These are phyloP conservation scores for Ceratosolen fusciceps DNA, from an alignment of 1,140 invertebrate genomes.

Conservation along the genomic window DNA sequence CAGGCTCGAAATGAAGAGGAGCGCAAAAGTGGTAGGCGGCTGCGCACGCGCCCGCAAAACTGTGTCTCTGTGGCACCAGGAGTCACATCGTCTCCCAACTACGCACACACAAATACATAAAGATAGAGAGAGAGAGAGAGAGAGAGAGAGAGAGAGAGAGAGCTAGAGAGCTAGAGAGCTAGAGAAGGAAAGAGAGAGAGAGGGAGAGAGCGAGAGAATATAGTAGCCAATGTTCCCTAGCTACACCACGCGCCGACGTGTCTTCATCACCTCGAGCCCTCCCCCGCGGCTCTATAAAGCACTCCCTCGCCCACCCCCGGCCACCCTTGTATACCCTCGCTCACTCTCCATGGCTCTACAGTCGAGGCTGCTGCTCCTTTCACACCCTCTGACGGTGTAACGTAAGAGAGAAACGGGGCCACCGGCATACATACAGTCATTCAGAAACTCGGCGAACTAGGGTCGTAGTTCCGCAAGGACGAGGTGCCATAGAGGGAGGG, in stretches of 20 bases:
- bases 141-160: no score
- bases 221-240: neutral
- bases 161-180: no score
- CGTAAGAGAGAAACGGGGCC: constrained; percentile 23
- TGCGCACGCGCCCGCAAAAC: constrained; percentile 54
- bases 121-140: no score
- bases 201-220: neutral
- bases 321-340: constrained; percentile 51
- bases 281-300: constrained; percentile 1
- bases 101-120: no score
- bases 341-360: no score
- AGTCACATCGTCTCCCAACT: constrained; percentile 7
- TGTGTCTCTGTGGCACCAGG: constrained; percentile 65
- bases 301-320: neutral
- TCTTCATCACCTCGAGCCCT: neutral
- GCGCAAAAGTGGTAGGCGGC: neutral
- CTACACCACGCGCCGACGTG: neutral
- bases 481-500: constrained; percentile 24
- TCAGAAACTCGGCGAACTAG: constrained; percentile 57
- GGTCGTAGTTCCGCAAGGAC: constrained; percentile 52
- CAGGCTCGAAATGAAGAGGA: constrained; percentile 17
- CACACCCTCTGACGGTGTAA: neutral
- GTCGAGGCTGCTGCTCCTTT: no score
- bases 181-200: no score
- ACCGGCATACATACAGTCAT: constrained; percentile 7